Base-by-base conservation (phyloP, 2,113 vertebrate genomes). In the Lagenorhynchus albirostris region DNA sequence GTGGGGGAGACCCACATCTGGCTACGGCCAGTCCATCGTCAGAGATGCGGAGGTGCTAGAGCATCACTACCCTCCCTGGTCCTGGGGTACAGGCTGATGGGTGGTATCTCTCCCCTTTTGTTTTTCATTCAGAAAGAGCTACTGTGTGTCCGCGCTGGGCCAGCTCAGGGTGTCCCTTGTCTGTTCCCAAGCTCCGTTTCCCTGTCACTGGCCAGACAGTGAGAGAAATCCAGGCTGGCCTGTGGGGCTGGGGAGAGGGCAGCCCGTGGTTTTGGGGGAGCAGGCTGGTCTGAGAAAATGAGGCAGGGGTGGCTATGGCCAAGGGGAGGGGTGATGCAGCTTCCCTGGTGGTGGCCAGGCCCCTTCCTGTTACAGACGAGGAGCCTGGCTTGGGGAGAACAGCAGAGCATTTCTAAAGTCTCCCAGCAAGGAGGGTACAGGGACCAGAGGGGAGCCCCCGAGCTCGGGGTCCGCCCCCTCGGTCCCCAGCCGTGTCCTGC, bases 401-500 rank as follows among this genome's bases (percentile, higher is more conserved):
- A 63, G 10, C 17, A 26, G 20, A 31, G 23, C 4, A 2, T 4
- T 8, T 41, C 14, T 21, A 2, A 36, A 13, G 62, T 23, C 71
- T 17, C 36, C 47, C 11, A 44, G 44, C 14, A 2, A 67, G 90
- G 5, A 3, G 55, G 36, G 13, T 14, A 11, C 17, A 12, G 87
- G 63, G 17, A 8, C 33, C 12, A 1, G 15, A 12, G 41, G 36
- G 71, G 80, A 9, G 23, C 1, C 0, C 17, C 38, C 0, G 0
- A 6, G 9, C 63, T 55, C 1, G 17, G 23, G 55, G 36, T 67
- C 36, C 23, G 73, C 65, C 17, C 55, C 1, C 0, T 2, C 3
- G 0, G 3, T 33, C 88, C 82, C 29, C n/a, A 23, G 53, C 31
- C 7, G 0, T 0, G 2, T n/a, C 53, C 53, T 3, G 1, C 0